phyloP scores from a whole-genome alignment of 2,797 vertebrate genomes.

The Sciaenops ocellatus region DNA sequence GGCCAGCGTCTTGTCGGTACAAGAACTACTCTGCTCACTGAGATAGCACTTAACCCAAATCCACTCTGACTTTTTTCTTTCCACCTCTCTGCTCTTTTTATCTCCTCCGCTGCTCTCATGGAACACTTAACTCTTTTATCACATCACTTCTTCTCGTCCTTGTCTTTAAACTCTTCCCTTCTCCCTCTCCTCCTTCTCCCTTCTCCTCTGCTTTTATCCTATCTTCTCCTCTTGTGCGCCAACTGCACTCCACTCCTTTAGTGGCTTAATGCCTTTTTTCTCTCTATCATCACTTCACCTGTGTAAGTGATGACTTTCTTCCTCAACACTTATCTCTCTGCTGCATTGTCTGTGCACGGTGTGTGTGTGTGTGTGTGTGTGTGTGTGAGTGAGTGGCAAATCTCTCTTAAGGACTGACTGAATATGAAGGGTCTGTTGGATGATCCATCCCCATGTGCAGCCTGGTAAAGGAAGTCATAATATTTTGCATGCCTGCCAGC shows the following conservation, averaged over 20 bases:
- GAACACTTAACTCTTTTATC: constrained; percentile 60
- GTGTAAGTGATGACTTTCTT: constrained; percentile 57
- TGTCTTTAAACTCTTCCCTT: constrained; percentile 53
- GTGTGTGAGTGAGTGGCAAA: constrained; percentile 33
- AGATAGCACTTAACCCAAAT: constrained; percentile 73
- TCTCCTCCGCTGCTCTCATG: constrained; percentile 63
- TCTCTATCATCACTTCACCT: constrained; percentile 59
- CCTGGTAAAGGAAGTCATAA: constrained; percentile 35
- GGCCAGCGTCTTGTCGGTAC: constrained; percentile 62
- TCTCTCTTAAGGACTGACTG: constrained; percentile 48
- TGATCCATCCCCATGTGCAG: constrained; percentile 47
- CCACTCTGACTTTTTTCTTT: constrained; percentile 56
- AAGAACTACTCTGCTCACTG: constrained; percentile 57
- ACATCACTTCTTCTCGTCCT: constrained; percentile 57
- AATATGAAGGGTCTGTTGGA: constrained; percentile 52
- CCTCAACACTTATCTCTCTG: constrained; percentile 45
- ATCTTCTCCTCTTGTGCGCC: constrained; percentile 21
- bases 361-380: constrained; percentile 39
- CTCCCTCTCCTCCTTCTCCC: constrained; percentile 25
- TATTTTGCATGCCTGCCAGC: constrained; percentile 38
- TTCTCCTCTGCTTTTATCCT: constrained; percentile 52
- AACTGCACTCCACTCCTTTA: constrained; percentile 34
- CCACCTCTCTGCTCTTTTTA: constrained; percentile 60
- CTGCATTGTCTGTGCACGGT: constrained; percentile 20
- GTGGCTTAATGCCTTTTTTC: constrained; percentile 49